phyloP scores from a whole-genome alignment of 2,888 invertebrate genomes.

The Dimorphilus gyrociliatus region DNA sequence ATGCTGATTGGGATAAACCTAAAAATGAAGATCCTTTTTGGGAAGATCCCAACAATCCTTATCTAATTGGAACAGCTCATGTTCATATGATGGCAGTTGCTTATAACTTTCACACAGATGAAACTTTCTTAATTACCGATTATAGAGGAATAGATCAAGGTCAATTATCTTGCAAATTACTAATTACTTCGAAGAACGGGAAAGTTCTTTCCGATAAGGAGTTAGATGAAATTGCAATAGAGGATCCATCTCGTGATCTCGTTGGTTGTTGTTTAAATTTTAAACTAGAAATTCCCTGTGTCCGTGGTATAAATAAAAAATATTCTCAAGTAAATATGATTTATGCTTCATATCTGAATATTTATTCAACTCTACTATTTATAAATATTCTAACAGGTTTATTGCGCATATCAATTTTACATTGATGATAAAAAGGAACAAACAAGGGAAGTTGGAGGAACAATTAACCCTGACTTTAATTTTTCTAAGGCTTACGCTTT shows the following conservation, averaged over 20 bases:
- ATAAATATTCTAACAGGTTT: no score
- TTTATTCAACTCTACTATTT: no score
- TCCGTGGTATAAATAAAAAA: no score
- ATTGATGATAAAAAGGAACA: conserved; percentile 36
- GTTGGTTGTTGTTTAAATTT: no score
- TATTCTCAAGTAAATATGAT: no score
- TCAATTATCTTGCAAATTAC: conserved; percentile 3
- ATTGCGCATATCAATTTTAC: conserved; percentile 41
- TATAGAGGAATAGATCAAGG: conserved; percentile 24
- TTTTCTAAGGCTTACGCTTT: conserved; percentile 39
- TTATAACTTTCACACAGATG: conserved; percentile 23
- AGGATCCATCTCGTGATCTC: no score
- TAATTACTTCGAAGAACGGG: conserved; percentile 3
- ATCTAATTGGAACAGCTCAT: conserved; percentile 23
- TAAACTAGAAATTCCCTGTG: no score
- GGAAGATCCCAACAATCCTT: conserved; percentile 23
- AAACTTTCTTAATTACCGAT: conserved; percentile 24
- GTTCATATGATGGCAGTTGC: conserved; percentile 29
- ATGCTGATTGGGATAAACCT: conserved; percentile 22
- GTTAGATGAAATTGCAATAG: no score
- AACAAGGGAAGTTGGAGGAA: conserved; percentile 30
- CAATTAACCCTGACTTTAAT: conserved; percentile 40
- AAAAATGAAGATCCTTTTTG: conserved; percentile 33
- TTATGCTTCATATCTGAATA: no score
- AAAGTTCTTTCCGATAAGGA: no score